Percentiles rank a stretch among this genome's conserved stretches.
These are phyloP conservation scores for Chloroclysta siterata DNA, from an alignment of 2,888 invertebrate species.

Conservation along the genomic window DNA sequence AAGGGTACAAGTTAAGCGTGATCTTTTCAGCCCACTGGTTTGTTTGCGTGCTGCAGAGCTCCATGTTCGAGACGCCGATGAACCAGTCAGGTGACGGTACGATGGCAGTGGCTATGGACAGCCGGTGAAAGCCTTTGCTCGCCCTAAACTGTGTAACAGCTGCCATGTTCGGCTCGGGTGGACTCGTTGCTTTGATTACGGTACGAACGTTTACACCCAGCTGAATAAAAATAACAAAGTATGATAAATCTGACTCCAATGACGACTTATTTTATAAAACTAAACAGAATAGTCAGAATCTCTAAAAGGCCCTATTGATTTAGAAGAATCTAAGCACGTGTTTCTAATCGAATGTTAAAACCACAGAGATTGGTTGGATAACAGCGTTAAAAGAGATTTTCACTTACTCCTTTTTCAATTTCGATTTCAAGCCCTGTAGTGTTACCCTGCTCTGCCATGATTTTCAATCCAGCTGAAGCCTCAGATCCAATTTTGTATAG, in stretches of 20 bases:
- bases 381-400: background rate
- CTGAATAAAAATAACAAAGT: constrained; percentile 44
- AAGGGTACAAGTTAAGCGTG: constrained; percentile 94
- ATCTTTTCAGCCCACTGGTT: constrained; percentile 90
- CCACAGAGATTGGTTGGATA: too few species aligned
- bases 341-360: too few species aligned
- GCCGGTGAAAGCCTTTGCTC: constrained; percentile 65
- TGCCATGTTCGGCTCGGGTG: constrained; percentile 58
- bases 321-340: too few species aligned
- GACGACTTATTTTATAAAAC: too few species aligned
- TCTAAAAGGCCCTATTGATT: too few species aligned
- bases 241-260: background rate
- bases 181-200: constrained; percentile 72
- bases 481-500: constrained; percentile 66
- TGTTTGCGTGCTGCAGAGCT: constrained; percentile 93
- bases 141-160: constrained; percentile 68
- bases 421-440: constrained; percentile 74
- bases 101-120: constrained; percentile 71
- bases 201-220: constrained; percentile 67
- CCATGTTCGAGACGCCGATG: constrained; percentile 94
- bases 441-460: constrained; percentile 77
- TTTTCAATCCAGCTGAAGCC: constrained; percentile 66
- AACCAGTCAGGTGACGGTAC: constrained; percentile 96
- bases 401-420: constrained; percentile 61
- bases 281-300: too few species aligned